Base-by-base conservation (phyloP, 2,888 invertebrate species). In the Ormyrus thymus region DNA sequence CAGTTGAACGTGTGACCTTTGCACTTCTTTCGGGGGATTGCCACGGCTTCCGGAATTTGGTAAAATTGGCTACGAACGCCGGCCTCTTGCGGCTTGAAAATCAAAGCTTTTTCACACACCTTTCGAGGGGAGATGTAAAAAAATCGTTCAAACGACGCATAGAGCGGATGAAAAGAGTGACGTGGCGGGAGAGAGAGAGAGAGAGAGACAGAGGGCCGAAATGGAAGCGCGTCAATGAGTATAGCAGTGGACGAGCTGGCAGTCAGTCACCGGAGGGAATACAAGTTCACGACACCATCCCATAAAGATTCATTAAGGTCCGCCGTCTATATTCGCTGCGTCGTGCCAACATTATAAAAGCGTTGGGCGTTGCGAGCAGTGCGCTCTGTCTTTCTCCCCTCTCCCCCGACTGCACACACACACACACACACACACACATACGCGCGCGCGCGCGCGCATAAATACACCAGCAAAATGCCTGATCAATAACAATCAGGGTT, bases 281-380 rank as follows among this genome's bases (percentile, higher is more conserved):
- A 89, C 89, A 89, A 90, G 89, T 89, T 89, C 89, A 89, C 89
- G 88, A 89, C 89, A 89, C 87, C 87, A 87, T 87, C 87, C 88
- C 89, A 89, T 90, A 89, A 89, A 89, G 89, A 89, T 89, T 90
- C 90, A 89, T 90, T 89, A 90, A 89, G 88, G 84, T 86, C 85
- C 84, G 86, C 84, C 87, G 86, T 88, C 88, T 86, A 86, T 89
- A 87, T 87, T 87, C 85, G 86, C 84, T 79, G 78, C 86, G 87
- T 88, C 88, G 87, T 88, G 86, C 86, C 86, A 86, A 86, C 88
- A 86, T 87, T 88, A 86, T 88, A 85, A 86, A 87, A 84, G 83
- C 82, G 71, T 79, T 80, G 83, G 77, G 43, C 70, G 72, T 72
- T 71, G 68, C 69, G 51, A 43, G 53, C 9, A n/a, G 29, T 29